These are phyloP conservation scores for Diadema setosum DNA, from an alignment of 35 echinoderm and acorn worm species.

Conservation along the genomic window DNA sequence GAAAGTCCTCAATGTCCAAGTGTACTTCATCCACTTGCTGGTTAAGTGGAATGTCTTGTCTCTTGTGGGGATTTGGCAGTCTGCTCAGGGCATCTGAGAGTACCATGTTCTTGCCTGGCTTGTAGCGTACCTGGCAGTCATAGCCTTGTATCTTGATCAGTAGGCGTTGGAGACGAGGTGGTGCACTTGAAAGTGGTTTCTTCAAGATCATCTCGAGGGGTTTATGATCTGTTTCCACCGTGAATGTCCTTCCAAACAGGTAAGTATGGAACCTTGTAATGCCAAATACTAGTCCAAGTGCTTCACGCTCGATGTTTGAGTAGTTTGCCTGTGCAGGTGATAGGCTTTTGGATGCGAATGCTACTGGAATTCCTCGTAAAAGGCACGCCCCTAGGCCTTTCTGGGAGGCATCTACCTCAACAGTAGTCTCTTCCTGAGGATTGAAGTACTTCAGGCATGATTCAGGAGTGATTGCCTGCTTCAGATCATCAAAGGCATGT, in stretches of 20 bases:
- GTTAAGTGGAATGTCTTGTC: conserved; percentile 13
- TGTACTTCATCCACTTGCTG: conserved; percentile 4
- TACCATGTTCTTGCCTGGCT: conserved; percentile 10
- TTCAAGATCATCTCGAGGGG: conserved; percentile 42
- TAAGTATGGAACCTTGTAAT: no score
- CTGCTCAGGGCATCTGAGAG: conserved; percentile 24
- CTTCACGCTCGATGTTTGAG: no score
- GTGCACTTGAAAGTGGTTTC: no score
- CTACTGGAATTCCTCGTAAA: conserved; percentile 41
- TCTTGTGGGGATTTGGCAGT: background rate
- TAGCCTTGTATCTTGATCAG: conserved; percentile 39
- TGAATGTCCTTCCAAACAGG: no score
- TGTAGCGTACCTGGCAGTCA: conserved; percentile 17
- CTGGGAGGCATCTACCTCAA: conserved; percentile 39
- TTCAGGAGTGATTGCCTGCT: background rate
- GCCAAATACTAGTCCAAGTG: no score
- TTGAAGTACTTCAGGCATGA: conserved; percentile 13
- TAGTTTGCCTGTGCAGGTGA: no score
- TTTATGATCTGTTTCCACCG: conserved; percentile 55
- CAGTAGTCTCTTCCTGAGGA: background rate
- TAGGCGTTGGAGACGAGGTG: no score
- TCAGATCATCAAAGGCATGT: background rate
- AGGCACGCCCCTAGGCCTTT: conserved; percentile 59
- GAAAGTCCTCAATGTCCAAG: background rate
- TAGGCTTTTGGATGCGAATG: conserved; percentile 58